Conservation (phyloP, 2,113 vertebrate genomes). For the Natator depressus region DNA sequence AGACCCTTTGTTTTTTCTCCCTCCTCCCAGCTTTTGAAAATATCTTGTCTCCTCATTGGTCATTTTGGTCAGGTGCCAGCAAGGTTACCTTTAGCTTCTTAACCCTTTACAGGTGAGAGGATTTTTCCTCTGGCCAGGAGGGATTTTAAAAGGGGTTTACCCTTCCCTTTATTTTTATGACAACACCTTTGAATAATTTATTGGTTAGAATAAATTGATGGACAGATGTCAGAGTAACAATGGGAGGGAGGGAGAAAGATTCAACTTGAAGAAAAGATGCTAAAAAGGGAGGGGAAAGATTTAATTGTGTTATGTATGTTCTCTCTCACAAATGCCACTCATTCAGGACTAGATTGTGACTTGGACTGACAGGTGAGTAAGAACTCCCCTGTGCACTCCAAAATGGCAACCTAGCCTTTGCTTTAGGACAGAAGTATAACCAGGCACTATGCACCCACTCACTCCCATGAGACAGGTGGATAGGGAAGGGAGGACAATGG, state of each 20-base stretch:
- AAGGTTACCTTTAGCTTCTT: no score
- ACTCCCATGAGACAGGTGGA: not conserved
- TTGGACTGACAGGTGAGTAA: not conserved
- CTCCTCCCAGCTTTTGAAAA: no score
- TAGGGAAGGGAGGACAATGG: not conserved
- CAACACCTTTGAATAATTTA: not conserved
- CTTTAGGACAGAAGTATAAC: not conserved
- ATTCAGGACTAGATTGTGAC: not conserved
- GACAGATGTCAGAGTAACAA: not conserved
- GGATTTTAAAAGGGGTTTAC: no score
- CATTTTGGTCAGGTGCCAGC: no score
- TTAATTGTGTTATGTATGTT: not conserved
- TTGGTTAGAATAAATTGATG: not conserved
- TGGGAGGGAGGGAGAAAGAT: not conserved
- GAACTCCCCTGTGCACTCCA: not conserved
- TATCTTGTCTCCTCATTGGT: no score
- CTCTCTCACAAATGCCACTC: not conserved
- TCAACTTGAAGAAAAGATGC: not conserved
- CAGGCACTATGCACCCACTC: not conserved
- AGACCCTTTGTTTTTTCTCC: no score
- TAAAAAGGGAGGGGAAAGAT: not conserved
- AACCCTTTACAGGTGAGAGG: no score
- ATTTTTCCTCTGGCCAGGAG: no score
- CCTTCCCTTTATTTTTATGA: no score
- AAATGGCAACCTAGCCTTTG: not conserved